Conservation (phyloP, 2,888 invertebrate genomes). For the Mechanitis mazaeus region DNA sequence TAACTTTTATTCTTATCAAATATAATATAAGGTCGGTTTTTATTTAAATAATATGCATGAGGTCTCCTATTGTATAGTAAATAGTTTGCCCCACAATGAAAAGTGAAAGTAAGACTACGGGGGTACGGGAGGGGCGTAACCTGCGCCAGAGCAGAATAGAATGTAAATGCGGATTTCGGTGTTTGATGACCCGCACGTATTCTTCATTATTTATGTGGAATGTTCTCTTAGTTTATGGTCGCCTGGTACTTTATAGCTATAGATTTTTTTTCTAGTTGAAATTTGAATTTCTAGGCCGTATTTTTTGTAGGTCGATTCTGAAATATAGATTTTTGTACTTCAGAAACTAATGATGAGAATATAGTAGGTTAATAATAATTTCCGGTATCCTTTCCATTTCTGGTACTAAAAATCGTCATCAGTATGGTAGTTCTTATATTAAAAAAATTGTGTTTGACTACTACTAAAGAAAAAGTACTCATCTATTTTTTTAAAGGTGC, state of each 20-base stretch:
- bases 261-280: conserved; percentile 14
- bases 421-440: no score
- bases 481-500: no score
- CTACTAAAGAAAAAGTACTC: no score
- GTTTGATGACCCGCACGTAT: conserved; percentile 56
- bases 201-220: conserved; percentile 18
- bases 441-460: no score
- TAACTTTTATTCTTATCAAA: conserved; percentile 23
- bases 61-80: conserved; percentile 40
- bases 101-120: conserved; percentile 67
- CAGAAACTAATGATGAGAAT: no score
- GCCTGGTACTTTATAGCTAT: conserved; percentile 28
- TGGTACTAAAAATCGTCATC: no score
- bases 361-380: no score
- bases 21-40: conserved; percentile 26
- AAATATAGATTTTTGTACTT: no score
- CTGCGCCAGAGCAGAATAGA: conserved; percentile 53
- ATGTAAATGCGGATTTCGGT: conserved; percentile 66
- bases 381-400: no score
- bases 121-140: conserved; percentile 36
- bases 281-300: not conserved
- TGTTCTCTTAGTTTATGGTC: conserved; percentile 22
- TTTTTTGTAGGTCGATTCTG: no score
- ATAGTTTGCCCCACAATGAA: conserved; percentile 68
- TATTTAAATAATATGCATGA: not conserved